Conservation (phyloP, 2,888 invertebrate species). For the Smittia aterrima region DNA sequence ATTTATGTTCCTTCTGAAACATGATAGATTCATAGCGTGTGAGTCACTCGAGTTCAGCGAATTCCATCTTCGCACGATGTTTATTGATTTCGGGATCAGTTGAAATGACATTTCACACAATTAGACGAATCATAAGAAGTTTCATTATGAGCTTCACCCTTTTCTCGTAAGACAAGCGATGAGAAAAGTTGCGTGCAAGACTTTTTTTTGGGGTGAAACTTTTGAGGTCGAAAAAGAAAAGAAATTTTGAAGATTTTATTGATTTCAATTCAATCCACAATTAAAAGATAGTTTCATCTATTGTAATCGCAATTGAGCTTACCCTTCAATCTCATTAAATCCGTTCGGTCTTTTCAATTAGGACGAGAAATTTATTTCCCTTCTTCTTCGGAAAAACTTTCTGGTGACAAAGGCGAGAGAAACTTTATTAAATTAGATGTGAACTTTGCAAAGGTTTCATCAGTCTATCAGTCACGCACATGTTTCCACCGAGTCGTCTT, state of each 20-base stretch:
- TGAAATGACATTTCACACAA: too few species aligned
- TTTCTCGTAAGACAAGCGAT: neutral
- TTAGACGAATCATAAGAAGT: too few species aligned
- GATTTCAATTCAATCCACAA: slow-evolving; percentile 24
- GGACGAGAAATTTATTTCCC: slow-evolving; percentile 21
- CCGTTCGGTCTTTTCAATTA: slow-evolving; percentile 10
- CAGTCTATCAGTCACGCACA: slow-evolving; percentile 36
- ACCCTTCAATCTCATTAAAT: slow-evolving; percentile 27
- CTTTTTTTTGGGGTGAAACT: slow-evolving; percentile 10
- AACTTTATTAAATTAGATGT: slow-evolving; percentile 30
- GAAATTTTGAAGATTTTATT: slow-evolving; percentile 28
- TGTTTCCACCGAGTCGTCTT: neutral
- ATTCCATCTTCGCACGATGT: too few species aligned
- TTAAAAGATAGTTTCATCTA: slow-evolving; percentile 35
- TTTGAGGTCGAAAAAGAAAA: neutral
- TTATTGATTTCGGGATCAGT: too few species aligned
- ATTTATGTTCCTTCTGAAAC: neutral
- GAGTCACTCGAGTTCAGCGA: too few species aligned
- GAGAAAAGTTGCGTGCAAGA: neutral
- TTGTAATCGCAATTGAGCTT: slow-evolving; percentile 15
- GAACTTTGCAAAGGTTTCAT: slow-evolving; percentile 24
- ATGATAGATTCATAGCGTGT: too few species aligned
- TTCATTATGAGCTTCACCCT: neutral
- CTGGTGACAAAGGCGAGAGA: neutral
- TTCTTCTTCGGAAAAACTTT: neutral